Base-by-base conservation (phyloP, 1,140 invertebrate genomes). In the Euschistus heros region DNA sequence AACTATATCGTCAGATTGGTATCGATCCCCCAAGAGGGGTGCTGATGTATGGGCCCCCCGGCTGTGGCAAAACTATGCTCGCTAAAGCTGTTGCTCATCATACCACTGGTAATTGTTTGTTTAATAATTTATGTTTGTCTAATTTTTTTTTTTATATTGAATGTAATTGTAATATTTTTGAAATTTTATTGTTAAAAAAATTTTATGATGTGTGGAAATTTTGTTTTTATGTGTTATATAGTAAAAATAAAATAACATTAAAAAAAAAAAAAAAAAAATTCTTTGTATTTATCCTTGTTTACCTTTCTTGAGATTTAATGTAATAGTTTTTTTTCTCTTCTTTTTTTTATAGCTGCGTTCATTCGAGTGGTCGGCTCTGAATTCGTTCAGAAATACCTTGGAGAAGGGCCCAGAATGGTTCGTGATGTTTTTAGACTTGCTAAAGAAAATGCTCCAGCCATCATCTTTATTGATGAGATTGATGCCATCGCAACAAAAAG, bases 381-480 rank as follows among this genome's bases (percentile, higher is more conserved):
- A 78, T 99, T 99, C 78, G 97, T 99, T 0, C 97, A 99, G 77
- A 99, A 99, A 74, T 99, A 99, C 75, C 78, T 99, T 24, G 97
- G 97, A 37, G 97, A 99, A 80, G 95, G 97, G 1, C 96, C 97
- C 2, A 84, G 97, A 69, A 99, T 99, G 97, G 97, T 99, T 5
- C 81, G 97, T 68, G 97, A 99, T 78, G 97, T 99, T 0, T 99
- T 99, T 74, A 85, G 97, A 71, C 80, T 99, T 65, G 97, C 97
- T 3, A 97, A 98, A 76, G 97, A 99, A 79, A 99, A 99, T 79
- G 91, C 95, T 3, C 97, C 97, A 24, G 95, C 96, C 17, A 99
- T 99, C 71, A 99, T 99, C 69, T 98, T 99, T 75, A 97, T 99
- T 75, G 96, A 96, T 80, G 93, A 95, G 78, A 98, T 99, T 72